Evolutionary conservation across 2,797 vertebrate species (phyloP).

Genomic region (Cynodonichthys magdalenae): DNA sequence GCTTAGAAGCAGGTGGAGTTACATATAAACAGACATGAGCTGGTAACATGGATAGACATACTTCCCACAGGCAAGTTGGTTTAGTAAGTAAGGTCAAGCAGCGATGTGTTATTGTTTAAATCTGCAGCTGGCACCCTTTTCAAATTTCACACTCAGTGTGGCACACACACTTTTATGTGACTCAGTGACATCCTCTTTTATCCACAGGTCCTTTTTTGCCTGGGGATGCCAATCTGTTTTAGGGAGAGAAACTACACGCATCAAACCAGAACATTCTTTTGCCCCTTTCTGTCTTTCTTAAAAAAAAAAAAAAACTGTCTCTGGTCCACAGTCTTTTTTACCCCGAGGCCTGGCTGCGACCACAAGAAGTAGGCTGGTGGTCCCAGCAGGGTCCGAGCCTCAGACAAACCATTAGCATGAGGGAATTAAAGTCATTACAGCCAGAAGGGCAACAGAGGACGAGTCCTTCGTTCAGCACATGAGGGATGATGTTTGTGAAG

Average conservation of each 20-base stretch:
- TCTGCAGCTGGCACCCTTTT: slow-evolving; percentile 71
- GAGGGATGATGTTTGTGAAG: slow-evolving; percentile 39
- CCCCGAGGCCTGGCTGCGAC: slow-evolving; percentile 80
- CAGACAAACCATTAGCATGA: slow-evolving; percentile 90
- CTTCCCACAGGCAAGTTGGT: slow-evolving; percentile 30
- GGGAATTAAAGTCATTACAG: slow-evolving; percentile 87
- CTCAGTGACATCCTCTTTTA: slow-evolving; percentile 66
- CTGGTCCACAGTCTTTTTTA: slow-evolving; percentile 40
- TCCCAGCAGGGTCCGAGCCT: slow-evolving; percentile 83
- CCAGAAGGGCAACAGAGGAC: slow-evolving; percentile 84
- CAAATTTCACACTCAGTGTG: slow-evolving; percentile 53
- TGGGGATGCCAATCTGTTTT: slow-evolving; percentile 73
- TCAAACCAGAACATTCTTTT: slow-evolving; percentile 52
- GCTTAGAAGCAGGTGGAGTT: slow-evolving; percentile 41
- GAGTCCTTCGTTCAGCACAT: slow-evolving; percentile 66
- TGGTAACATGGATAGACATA: not conserved
- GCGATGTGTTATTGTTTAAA: slow-evolving; percentile 66
- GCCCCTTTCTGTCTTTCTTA: slow-evolving; percentile 9
- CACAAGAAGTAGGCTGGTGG: slow-evolving; percentile 77
- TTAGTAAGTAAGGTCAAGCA: slow-evolving; percentile 64
- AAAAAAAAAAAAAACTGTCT: slow-evolving; percentile 12
- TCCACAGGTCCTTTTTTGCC: slow-evolving; percentile 74
- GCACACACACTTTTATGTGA: slow-evolving; percentile 25
- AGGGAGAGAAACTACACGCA: slow-evolving; percentile 53
- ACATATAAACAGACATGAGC: slow-evolving; percentile 5